Evolutionary conservation across 2,888 invertebrate species (phyloP), one percentile per base, ranked within the genome.

Genomic region (Gandaritis pyraliata): DNA sequence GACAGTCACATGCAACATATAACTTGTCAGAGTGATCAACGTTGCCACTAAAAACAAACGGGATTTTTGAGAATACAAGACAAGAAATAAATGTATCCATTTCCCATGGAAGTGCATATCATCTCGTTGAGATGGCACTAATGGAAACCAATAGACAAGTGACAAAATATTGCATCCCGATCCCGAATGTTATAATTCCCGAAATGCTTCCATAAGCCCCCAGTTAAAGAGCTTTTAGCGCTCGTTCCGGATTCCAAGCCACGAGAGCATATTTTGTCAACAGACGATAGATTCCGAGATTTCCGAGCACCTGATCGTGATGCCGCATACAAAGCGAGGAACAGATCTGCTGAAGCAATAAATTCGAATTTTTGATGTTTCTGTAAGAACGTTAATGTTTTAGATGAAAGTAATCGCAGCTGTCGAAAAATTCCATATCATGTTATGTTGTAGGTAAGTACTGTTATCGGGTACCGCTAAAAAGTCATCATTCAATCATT

Each of bases 181-280:
- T 30, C 41, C 10, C 15, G 39, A 41, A 52, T 52, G 7, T 33
- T 43, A 36, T n/a, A n/a, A 46, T 46, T 13, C 16, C 45, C 16
- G n/a, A 46, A 50, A 49, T 36, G 43, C 36, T 45, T 13, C 45
- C 8, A 45, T 38, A 43, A 33, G 53, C 57, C 53, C 46, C 30
- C n/a, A 46, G 45, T 30, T 33, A 8, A 33, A 33, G 33, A 33
- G 33, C 53, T 61, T 61, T 52, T 56, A 61, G 47, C 15, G 45
- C 53, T 55, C 23, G 47, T 50, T 58, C 47, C 55, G 23, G 58
- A 60, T 58, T 63, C 55, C 54, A 50, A 43, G 47, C 39, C 33
- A 52, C 39, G 10, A 33, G 58, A 52, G 55, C 46, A 29, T n/a
- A n/a, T n/a, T 55, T 43, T 51, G 60, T 54, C 51, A 41, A 53